These are phyloP conservation scores for Phaethornis superciliosus DNA, from an alignment of 2,113 vertebrate species.

Conservation along the genomic window DNA sequence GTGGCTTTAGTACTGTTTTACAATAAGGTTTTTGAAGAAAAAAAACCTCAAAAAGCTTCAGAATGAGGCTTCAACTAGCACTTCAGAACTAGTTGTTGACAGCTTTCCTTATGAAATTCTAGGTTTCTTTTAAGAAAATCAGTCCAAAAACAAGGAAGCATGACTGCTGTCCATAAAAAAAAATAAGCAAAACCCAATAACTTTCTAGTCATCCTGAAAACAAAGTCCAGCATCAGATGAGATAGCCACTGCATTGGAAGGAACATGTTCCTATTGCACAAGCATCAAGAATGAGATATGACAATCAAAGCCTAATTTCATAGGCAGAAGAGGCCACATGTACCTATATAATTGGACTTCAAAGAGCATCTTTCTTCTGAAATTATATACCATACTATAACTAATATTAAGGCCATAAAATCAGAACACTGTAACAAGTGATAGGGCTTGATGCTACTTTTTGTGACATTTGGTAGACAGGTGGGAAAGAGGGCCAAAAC, in stretches of 20 bases:
- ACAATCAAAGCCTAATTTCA: constrained; percentile 55
- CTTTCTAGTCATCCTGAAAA: constrained; percentile 34
- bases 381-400: not conserved
- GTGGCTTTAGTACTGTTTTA: constrained; percentile 61
- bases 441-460: constrained; percentile 63
- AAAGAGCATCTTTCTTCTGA: constrained; percentile 55
- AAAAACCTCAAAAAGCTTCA: constrained; percentile 18
- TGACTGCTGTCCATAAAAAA: constrained; percentile 3
- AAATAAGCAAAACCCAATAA: not conserved
- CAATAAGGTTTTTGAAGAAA: not conserved
- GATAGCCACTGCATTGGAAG: constrained; percentile 50
- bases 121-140: constrained; percentile 4
- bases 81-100: constrained; percentile 23
- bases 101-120: constrained; percentile 31
- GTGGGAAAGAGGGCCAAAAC: not conserved
- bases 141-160: not conserved
- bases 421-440: constrained; percentile 42
- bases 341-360: constrained; percentile 13
- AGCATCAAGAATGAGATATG: constrained; percentile 48
- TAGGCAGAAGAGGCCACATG: constrained; percentile 50
- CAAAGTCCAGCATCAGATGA: constrained; percentile 53
- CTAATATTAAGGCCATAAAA: constrained; percentile 40
- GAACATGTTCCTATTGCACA: constrained; percentile 73
- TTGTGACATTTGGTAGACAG: constrained; percentile 3
- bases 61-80: constrained; percentile 30